Conservation (phyloP, 1,140 invertebrate species). For the Monomorium pharaonis region DNA sequence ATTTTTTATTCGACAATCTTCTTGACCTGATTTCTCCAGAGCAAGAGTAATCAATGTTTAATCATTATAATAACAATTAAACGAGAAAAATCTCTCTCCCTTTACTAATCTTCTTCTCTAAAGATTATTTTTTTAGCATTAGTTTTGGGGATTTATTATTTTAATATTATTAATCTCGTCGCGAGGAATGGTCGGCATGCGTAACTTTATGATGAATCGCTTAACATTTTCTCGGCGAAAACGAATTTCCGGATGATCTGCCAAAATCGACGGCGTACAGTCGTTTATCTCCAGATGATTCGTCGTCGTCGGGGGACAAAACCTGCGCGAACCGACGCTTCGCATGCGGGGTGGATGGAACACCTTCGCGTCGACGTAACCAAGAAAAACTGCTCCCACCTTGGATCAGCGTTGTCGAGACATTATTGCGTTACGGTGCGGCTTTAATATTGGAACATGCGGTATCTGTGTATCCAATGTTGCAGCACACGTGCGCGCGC, state of each 20-base stretch:
- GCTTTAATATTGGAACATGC: constrained; percentile 48
- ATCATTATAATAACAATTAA: not conserved
- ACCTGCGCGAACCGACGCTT: constrained; percentile 6
- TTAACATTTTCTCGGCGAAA: constrained; percentile 19
- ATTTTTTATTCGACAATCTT: not conserved
- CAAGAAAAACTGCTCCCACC: constrained; percentile 68
- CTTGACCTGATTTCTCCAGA: not conserved
- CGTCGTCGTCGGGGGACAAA: constrained; percentile 17
- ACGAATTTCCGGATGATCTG: constrained; percentile 35
- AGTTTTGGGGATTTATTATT: constrained; percentile 3
- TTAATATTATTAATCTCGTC: constrained; percentile 10
- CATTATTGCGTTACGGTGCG: constrained; percentile 58
- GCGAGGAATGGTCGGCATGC: not conserved
- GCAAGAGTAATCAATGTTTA: not conserved
- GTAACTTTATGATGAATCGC: constrained; percentile 22
- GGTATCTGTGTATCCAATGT: not conserved
- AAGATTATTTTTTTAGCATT: not conserved
- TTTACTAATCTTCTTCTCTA: not conserved
- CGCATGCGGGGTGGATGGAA: constrained; percentile 16
- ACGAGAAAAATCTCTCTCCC: not conserved
- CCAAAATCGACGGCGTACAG: constrained; percentile 29
- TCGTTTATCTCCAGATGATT: constrained; percentile 57
- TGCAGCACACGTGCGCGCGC: not conserved
- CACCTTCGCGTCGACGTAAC: constrained; percentile 51
- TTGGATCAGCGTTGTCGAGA: constrained; percentile 45